Evolutionary conservation across 2,797 vertebrate species (phyloP), one percentile per base, ranked within the genome.

Genomic region (Sebastes alutus): DNA sequence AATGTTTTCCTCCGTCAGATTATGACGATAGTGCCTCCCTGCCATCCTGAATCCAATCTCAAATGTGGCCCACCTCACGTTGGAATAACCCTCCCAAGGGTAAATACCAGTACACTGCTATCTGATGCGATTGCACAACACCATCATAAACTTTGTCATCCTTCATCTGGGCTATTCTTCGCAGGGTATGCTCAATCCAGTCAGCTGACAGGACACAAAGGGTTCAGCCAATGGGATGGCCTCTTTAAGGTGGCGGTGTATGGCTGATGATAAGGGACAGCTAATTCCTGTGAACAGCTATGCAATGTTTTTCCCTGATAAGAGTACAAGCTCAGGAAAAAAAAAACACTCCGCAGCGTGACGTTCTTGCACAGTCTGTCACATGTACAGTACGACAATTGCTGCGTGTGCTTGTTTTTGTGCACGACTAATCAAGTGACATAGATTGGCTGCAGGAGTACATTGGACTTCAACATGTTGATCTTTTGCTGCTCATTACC

Each of bases 181-280:
- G 35, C 68, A 65, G 65, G 82, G 82, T 69, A 20, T 77, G 58
- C 33, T 78, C 64, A 70, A 64, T 83, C 82, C 88, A 93, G 88
- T 88, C 69, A 82, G 63, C 76, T 82, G 80, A 89, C 67, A 79
- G 73, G 70, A 81, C 80, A 56, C 72, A 58, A 63, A 23, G 9
- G 32, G 2, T 72, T 68, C 61, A 87, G 75, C 94, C 94, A 95
- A 94, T 94, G 42, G 85, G 82, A 82, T 33, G 63, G 46, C 74
- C 61, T 70, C 85, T 84, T 83, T 52, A 71, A 82, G 70, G 87
- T 88, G 72, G 84, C 59, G 11, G 91, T 86, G 73, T 76, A 68
- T 18, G 16, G 64, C 90, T 89, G 96, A 96, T 96, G 96, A 96
- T 96, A 96, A 95, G 94, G 72, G 46, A 61, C 61, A 74, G 85